phyloP scores from a whole-genome alignment of 2,888 invertebrate species.

The Cantharis rustica region DNA sequence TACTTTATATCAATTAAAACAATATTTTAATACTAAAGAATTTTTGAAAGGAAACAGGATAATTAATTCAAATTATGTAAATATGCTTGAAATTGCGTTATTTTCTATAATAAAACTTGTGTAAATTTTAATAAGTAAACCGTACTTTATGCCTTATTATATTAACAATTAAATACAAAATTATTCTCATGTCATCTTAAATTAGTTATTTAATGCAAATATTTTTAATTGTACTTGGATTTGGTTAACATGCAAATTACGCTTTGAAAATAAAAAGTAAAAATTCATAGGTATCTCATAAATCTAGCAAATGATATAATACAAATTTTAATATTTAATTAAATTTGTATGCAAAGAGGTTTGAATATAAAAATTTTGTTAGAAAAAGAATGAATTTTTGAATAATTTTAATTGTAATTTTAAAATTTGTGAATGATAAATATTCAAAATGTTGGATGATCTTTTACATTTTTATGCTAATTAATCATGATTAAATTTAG shows the following conservation, averaged over 20 bases:
- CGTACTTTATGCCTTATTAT: neutral
- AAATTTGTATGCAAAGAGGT: neutral
- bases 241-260: neutral
- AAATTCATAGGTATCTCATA: neutral
- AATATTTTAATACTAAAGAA: neutral
- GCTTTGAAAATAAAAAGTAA: neutral
- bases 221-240: neutral
- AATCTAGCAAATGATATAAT: neutral
- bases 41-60: neutral
- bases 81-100: neutral
- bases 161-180: neutral
- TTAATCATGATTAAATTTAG: neutral
- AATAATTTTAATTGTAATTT: neutral
- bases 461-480: neutral
- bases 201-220: constrained; percentile 1
- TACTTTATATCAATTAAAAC: neutral
- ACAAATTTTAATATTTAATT: constrained; percentile 1
- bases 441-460: neutral
- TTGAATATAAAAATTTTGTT: neutral
- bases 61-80: neutral
- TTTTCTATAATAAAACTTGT: neutral
- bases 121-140: neutral
- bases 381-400: neutral
- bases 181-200: constrained; percentile 3
- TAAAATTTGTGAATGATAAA: neutral